These are phyloP conservation scores for Falco novaeseelandiae DNA, from an alignment of 2,797 vertebrate species.

Conservation along the genomic window DNA sequence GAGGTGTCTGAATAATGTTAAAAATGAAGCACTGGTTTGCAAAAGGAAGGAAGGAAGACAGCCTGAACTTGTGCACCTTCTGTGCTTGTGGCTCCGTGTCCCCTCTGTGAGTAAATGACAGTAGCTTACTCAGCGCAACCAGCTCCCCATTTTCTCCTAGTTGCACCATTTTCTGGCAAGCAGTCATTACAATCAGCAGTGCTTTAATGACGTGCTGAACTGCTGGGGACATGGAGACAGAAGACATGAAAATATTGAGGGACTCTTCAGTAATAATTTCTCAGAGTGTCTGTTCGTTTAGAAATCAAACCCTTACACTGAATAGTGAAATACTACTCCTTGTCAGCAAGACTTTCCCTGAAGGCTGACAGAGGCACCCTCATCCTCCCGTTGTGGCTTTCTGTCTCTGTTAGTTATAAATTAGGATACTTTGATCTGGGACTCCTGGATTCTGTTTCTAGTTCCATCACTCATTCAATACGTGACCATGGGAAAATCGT, in stretches of 20 bases:
- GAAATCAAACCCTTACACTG: background rate
- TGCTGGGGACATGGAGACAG: background rate
- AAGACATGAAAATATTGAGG: background rate
- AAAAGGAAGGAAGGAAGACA: background rate
- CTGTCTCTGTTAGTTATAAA: background rate
- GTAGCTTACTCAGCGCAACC: background rate
- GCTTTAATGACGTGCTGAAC: background rate
- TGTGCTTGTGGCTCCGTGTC: background rate
- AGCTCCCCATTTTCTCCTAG: background rate
- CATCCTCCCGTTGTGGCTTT: background rate
- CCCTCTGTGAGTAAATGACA: background rate
- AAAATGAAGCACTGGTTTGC: background rate
- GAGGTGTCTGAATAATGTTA: background rate
- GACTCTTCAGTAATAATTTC: background rate
- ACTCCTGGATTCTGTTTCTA: background rate
- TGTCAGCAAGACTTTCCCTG: background rate
- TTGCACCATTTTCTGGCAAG: conserved; percentile 3
- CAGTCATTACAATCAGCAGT: conserved; percentile 8
- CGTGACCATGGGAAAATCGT: fast-evolving
- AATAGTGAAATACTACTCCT: background rate
- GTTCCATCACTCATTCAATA: background rate
- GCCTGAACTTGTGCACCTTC: conserved; percentile 22
- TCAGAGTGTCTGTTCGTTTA: background rate
- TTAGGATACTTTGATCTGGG: background rate
- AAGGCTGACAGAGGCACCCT: background rate